Conservation (phyloP, 1,140 invertebrate species). For the Cydia pomonella region DNA sequence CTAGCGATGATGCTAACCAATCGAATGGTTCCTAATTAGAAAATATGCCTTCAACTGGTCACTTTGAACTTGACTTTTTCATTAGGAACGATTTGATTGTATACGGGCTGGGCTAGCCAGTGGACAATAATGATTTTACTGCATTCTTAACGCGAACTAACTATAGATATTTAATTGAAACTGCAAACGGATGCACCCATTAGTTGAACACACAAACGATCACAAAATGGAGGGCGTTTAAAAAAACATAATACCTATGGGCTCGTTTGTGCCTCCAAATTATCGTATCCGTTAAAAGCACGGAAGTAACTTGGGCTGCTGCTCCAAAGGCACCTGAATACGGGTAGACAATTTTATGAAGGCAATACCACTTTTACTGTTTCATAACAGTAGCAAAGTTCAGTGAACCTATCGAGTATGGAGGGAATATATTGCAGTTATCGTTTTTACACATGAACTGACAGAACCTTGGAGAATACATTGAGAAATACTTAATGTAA, state of each 20-base stretch:
- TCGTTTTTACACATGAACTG: background rate
- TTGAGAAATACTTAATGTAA: background rate
- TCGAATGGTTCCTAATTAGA: too few species aligned
- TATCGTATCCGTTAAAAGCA: conserved; percentile 24
- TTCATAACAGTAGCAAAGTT: conserved; percentile 24
- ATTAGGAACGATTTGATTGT: too few species aligned
- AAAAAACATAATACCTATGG: conserved; percentile 23
- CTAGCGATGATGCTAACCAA: too few species aligned
- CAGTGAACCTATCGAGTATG: background rate
- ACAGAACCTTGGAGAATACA: background rate
- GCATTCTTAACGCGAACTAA: too few species aligned
- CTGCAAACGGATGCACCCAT: conserved; percentile 9
- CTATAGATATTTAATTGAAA: background rate
- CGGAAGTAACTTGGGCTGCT: conserved; percentile 30
- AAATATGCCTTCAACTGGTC: too few species aligned
- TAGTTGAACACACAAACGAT: conserved; percentile 26
- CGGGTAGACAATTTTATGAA: conserved; percentile 3
- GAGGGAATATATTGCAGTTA: background rate
- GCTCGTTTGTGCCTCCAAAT: conserved; percentile 21
- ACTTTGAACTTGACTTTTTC: too few species aligned
- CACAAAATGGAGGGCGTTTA: background rate
- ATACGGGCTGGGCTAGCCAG: too few species aligned
- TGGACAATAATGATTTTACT: too few species aligned
- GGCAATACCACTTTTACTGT: conserved; percentile 28
- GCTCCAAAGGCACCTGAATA: conserved; percentile 32